Evolutionary conservation across 2,113 vertebrate genomes (phyloP).

Genomic region (Lagopus muta): DNA sequence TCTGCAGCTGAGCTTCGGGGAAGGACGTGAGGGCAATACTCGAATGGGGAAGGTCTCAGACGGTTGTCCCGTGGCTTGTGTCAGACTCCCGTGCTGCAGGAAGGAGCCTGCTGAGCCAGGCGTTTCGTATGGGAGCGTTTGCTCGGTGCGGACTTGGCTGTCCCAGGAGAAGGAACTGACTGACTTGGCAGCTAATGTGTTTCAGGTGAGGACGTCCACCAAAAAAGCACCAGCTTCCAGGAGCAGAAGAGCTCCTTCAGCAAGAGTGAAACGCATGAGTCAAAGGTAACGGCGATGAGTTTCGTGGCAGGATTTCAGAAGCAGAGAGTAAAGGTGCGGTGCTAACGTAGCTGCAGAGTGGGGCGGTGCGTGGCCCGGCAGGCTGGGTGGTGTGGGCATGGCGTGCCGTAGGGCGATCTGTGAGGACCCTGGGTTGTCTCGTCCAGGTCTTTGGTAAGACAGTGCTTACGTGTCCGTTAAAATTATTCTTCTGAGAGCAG

Average conservation of each 20-base stretch:
- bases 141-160: background rate
- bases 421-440: background rate
- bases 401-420: background rate
- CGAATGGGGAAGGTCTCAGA: background rate
- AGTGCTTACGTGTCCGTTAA: background rate
- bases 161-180: accelerated
- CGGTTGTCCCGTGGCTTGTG: background rate
- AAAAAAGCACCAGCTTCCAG: background rate
- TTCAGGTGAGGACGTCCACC: constrained; percentile 38
- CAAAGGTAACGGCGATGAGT: background rate
- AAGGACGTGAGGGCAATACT: background rate
- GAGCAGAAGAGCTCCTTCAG: constrained; percentile 43
- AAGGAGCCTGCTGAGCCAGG: background rate
- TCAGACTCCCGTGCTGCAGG: background rate
- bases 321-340: no score
- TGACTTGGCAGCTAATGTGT: background rate
- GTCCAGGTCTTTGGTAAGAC: background rate
- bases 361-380: background rate
- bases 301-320: background rate
- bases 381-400: background rate
- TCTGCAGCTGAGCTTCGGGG: background rate
- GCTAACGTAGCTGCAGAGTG: background rate
- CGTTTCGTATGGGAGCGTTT: accelerated
- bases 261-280: background rate
- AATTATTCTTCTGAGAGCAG: background rate